Conservation (phyloP, 2,888 invertebrate species). For the Drosophila multiciliata region DNA sequence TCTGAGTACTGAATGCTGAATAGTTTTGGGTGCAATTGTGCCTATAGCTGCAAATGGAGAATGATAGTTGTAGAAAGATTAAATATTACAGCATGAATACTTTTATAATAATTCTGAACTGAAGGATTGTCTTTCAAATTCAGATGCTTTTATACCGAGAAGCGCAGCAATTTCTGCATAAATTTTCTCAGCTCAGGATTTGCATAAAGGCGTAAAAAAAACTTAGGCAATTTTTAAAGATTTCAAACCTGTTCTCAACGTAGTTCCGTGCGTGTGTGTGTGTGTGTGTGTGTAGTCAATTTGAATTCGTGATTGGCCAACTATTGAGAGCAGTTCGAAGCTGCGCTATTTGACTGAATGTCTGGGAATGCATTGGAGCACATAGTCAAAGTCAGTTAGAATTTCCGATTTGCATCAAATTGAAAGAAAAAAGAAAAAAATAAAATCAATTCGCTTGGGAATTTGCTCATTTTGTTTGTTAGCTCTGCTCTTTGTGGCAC, state of each 20-base stretch:
- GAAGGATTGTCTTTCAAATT: slow-evolving; percentile 5
- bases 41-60: slow-evolving; percentile 36
- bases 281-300: slow-evolving; percentile 13
- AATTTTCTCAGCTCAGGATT: slow-evolving; percentile 20
- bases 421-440: neutral
- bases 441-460: slow-evolving; percentile 14
- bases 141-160: slow-evolving; percentile 36
- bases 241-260: neutral
- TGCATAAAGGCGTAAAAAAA: slow-evolving; percentile 35
- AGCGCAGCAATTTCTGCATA: neutral
- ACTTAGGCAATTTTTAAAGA: slow-evolving; percentile 33
- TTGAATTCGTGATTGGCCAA: slow-evolving; percentile 19
- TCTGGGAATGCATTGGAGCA: slow-evolving; percentile 56
- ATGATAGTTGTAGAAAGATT: neutral
- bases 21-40: slow-evolving; percentile 47
- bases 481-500: slow-evolving; percentile 19
- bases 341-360: slow-evolving; percentile 23
- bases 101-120: slow-evolving; percentile 17
- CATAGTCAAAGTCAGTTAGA: slow-evolving; percentile 45
- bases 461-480: slow-evolving; percentile 26
- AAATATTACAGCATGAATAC: too few species aligned
- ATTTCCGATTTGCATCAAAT: slow-evolving; percentile 30
- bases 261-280: neutral
- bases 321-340: neutral
- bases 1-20: too few species aligned